phyloP scores from a whole-genome alignment of 30 jellyfish, hydroid and myxozoan species.

The Hydra vulgaris region DNA sequence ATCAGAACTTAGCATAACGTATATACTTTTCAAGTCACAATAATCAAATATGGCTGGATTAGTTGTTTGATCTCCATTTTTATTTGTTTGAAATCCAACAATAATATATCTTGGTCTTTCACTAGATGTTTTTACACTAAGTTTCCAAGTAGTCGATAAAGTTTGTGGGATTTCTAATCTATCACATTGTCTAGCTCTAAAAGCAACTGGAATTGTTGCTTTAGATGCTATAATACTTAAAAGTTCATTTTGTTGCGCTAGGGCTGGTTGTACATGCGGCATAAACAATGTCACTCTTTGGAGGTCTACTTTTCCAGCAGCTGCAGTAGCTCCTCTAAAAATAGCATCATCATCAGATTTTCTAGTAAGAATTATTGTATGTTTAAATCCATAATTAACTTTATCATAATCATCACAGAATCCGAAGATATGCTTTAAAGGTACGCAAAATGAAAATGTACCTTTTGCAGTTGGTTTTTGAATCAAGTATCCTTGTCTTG shows the following conservation, averaged over 20 bases:
- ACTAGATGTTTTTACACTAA: not conserved
- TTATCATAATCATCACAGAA: not conserved
- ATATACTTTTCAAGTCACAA: not conserved
- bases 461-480: not conserved
- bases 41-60: not conserved
- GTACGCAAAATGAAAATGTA: not conserved
- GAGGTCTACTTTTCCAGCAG: not conserved
- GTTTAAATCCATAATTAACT: not conserved
- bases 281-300: not conserved
- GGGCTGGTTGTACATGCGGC: not conserved
- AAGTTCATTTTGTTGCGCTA: not conserved
- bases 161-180: not conserved
- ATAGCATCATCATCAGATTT: not conserved
- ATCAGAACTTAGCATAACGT: not conserved
- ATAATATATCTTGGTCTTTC: constrained; percentile 1
- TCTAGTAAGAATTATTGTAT: not conserved
- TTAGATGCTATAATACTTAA: not conserved
- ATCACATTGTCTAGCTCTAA: not conserved
- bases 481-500: not conserved
- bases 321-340: not conserved
- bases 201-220: not conserved
- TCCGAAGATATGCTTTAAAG: not conserved
- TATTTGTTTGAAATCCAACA: not conserved
- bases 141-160: not conserved
- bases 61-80: not conserved